These are phyloP conservation scores for Amiota mariae DNA, from an alignment of 2,888 invertebrate species.

Conservation along the genomic window DNA sequence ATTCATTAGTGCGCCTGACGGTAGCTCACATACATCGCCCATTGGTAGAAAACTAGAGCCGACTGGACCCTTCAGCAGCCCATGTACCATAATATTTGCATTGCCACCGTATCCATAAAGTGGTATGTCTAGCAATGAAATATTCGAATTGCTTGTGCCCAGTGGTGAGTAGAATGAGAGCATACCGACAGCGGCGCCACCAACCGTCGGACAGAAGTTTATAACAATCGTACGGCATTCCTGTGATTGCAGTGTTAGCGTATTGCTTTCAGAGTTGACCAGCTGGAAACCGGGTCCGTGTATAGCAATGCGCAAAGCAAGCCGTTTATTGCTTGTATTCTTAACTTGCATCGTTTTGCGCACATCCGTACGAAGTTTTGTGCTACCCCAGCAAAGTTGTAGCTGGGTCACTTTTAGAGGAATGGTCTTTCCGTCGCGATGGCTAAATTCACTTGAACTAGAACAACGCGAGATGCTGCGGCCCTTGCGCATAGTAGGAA, in stretches of 20 bases:
- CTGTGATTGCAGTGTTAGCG: constrained; percentile 75
- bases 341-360: constrained; percentile 76
- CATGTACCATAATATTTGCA: constrained; percentile 74
- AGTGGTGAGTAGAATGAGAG: constrained; percentile 75
- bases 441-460: constrained; percentile 71
- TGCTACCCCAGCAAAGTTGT: constrained; percentile 78
- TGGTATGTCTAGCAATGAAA: constrained; percentile 63
- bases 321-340: constrained; percentile 76
- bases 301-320: constrained; percentile 76
- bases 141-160: constrained; percentile 58
- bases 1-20: constrained; percentile 70
- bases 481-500: constrained; percentile 41
- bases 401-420: constrained; percentile 77
- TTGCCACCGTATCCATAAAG: constrained; percentile 79
- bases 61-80: constrained; percentile 76
- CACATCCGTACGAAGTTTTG: constrained; percentile 75
- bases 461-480: constrained; percentile 71
- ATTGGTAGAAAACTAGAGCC: constrained; percentile 77
- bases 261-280: constrained; percentile 67
- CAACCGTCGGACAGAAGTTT: constrained; percentile 76
- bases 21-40: constrained; percentile 75
- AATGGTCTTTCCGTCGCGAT: constrained; percentile 68
- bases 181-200: constrained; percentile 76
- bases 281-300: constrained; percentile 74
- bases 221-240: constrained; percentile 77